Evolutionary conservation across 2,797 vertebrate species (phyloP), one percentile per base, ranked within the genome.

Genomic region (Neosilurus hyrtlii): DNA sequence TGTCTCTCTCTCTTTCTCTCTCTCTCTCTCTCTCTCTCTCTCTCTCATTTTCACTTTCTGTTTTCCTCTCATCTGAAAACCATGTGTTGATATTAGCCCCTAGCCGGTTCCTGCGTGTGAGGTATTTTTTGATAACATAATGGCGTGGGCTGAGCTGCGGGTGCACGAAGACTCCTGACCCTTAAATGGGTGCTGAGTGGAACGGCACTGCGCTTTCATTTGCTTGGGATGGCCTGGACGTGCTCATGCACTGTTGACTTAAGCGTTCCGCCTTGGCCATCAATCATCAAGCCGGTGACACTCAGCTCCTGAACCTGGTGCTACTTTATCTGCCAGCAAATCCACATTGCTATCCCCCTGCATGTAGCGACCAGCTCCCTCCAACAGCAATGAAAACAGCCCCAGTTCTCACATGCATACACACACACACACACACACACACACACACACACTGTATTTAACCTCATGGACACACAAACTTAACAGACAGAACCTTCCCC

Each of bases 231-330:
- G 89, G 91, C 91, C 66, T 86, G 87, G 91, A 92, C 93, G 93
- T 94, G 94, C 93, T 94, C 91, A 88, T 63, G 86, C 92, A 84
- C 88, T 95, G 94, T 95, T 95, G 94, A 94, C 92, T 94, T 94
- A 93, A 94, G 93, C 91, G 89, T 91, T 94, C 89, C 90, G 90
- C 90, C 90, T 79, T 84, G 89, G 92, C 93, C 94, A 95, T 95
- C 94, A 93, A 94, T 95, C 94, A 94, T 93, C 89, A 2, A 15
- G 71, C 80, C 87, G 89, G 85, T 94, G 94, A 94, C 93, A 88
- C 90, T 81, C 91, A 52, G 78, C 83, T 75, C 90, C 90, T 86
- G 88, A 91, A 93, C 92, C 91, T 89, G 86, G 76, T 79, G 79
- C 76, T 80, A 85, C 86, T 86, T 88, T 92, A 94, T 93, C 94